Base-by-base conservation (phyloP, 2,888 invertebrate species). In the Carabus problematicus region DNA sequence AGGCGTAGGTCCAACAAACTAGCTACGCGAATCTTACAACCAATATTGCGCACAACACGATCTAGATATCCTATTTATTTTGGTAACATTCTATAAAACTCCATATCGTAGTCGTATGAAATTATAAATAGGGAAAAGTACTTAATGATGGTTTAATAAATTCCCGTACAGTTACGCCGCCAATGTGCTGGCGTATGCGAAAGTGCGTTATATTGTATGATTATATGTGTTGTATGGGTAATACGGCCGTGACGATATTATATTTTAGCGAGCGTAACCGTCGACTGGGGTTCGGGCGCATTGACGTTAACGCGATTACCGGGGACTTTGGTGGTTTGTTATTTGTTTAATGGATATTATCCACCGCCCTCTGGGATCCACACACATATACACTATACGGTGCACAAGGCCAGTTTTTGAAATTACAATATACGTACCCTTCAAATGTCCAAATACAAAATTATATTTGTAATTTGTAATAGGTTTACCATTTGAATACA, bases 321-420 rank as follows among this genome's bases (percentile, higher is more conserved):
- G n/a, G 58, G 58, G 66, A 39, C 66, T 66, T 66, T 66, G 66
- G 66, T 40, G 66, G 66, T 66, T 66, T 66, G 49, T 66, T 66
- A 66, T 66, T 66, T 66, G 66, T 66, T 66, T 66, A 66, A 66
- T 66, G 66, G 59, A 66, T 58, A 66, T 66, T 66, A 52, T 12
- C 52, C 43, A 58, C 16, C 29, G 66, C 41, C 66, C 66, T 14
- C 45, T 66, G 66, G 66, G 58, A 66, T 19, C 16, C 29, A 19
- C 43, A 19, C 11, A 19, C 43, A 19, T 3, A 16, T 52, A 19
- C 18, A 52, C 19, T 52, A 52, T 52, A 49, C 49, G 49, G 16
- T 18, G 16, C 19, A 9, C 18, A 16, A 16, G 18, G 52, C 12
- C 52, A 8, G 52, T 52, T 11, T 49, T 16, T 9, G 14, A 18